These are phyloP conservation scores for Mantis religiosa DNA, from an alignment of 2,888 invertebrate genomes.

Conservation along the genomic window DNA sequence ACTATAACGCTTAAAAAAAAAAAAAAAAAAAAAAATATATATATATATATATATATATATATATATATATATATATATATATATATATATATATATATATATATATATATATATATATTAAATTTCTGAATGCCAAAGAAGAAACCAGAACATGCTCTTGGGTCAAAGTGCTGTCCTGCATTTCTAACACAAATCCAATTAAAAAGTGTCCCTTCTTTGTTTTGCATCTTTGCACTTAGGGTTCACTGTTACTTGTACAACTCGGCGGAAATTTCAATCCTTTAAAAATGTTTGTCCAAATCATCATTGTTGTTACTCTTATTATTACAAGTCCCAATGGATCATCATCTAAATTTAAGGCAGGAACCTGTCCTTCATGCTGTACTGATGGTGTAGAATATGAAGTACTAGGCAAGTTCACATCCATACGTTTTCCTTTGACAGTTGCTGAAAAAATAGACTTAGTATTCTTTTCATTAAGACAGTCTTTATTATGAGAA, in stretches of 20 bases:
- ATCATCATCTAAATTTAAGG: no score
- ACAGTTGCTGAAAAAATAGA: background rate
- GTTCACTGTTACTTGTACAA: conserved; percentile 47
- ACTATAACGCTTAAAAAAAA: no score
- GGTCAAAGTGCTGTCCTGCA: conserved; percentile 39
- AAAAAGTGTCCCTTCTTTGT: conserved; percentile 48
- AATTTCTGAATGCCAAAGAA: conserved; percentile 40
- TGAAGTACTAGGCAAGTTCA: background rate
- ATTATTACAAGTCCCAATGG: background rate
- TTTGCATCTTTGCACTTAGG: conserved; percentile 46
- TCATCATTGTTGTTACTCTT: conserved; percentile 3
- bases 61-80: no score
- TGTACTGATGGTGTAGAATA: background rate
- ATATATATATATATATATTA: background rate
- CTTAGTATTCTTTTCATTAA: background rate
- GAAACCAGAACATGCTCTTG: conserved; percentile 46
- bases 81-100: no score
- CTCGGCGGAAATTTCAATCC: conserved; percentile 44
- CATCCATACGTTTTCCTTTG: background rate
- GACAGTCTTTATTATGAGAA: no score
- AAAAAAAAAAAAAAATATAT: no score
- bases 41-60: no score
- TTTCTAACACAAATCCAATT: conserved; percentile 45
- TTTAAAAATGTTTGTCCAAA: conserved; percentile 44
- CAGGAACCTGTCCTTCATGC: background rate